Conservation (phyloP, 53 echinoderm and acorn worm species). For the Paracentrotus lividus region DNA sequence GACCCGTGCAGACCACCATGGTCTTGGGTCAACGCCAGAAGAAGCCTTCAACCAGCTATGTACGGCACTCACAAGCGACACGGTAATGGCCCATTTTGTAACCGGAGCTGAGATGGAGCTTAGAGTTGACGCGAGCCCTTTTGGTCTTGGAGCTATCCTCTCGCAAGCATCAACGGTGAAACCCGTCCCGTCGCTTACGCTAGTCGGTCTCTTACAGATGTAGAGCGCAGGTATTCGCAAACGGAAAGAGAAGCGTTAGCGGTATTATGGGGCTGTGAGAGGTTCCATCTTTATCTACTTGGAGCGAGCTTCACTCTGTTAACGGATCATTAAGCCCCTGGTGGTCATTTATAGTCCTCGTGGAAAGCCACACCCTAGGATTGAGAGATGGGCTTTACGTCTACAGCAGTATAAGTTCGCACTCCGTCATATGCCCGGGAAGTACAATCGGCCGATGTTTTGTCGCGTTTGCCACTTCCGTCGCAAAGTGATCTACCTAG, state of each 20-base stretch:
- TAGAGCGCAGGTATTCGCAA: constrained; percentile 72
- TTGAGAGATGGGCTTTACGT: constrained; percentile 34
- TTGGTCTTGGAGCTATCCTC: constrained; percentile 69
- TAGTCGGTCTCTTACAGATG: constrained; percentile 63
- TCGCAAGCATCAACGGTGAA: constrained; percentile 43
- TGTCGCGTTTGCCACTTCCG: no score
- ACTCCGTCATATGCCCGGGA: background rate
- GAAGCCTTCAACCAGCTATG: background rate
- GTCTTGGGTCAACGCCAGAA: background rate
- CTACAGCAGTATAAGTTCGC: constrained; percentile 48
- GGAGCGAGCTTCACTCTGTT: constrained; percentile 28
- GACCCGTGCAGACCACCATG: constrained; percentile 42
- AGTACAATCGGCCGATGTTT: no score
- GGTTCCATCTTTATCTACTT: constrained; percentile 66
- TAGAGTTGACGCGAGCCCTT: constrained; percentile 69
- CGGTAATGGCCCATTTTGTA: background rate
- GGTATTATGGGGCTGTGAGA: constrained; percentile 75
- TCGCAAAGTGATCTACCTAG: no score
- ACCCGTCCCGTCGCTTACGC: constrained; percentile 68
- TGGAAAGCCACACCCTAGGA: constrained; percentile 35
- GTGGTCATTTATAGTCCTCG: background rate
- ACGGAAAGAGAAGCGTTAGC: constrained; percentile 76
- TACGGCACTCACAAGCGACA: background rate
- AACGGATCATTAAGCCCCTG: constrained; percentile 65
- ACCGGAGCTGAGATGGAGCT: constrained; percentile 37